These are phyloP conservation scores for Drosophila ficusphila DNA, from an alignment of 1,140 invertebrate genomes.

Conservation along the genomic window DNA sequence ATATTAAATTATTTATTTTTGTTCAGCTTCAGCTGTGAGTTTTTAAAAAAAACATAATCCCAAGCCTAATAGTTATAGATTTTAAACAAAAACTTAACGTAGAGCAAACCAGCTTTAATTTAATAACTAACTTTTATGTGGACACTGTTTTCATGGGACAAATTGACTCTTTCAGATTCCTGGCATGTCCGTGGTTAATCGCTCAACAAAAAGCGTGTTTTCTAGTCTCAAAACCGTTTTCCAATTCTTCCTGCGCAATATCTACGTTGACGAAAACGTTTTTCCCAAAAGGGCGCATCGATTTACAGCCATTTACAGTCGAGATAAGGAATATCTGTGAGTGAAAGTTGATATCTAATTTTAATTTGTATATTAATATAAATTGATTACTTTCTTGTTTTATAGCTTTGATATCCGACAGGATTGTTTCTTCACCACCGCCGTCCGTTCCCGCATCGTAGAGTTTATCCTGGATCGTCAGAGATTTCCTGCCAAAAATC, in stretches of 20 bases:
- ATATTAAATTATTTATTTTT: conserved; percentile 6
- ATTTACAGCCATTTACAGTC: conserved; percentile 92
- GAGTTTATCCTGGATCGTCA: conserved; percentile 96
- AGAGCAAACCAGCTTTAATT: background rate
- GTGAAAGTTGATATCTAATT: conserved; percentile 56
- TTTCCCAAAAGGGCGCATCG: conserved; percentile 90
- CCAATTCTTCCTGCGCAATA: conserved; percentile 86
- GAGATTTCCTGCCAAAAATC: conserved; percentile 88
- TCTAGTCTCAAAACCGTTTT: conserved; percentile 87
- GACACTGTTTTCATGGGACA: background rate
- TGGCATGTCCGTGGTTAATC: conserved; percentile 86
- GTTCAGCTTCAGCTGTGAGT: conserved; percentile 26
- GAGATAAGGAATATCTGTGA: conserved; percentile 95
- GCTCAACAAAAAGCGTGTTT: conserved; percentile 87
- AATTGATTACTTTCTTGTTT: background rate
- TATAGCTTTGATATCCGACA: conserved; percentile 92
- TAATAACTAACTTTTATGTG: background rate
- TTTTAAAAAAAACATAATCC: conserved; percentile 15
- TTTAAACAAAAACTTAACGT: background rate
- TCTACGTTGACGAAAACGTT: conserved; percentile 87
- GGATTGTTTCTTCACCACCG: conserved; percentile 93
- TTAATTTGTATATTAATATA: background rate
- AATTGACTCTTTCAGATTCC: conserved; percentile 85
- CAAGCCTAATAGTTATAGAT: conserved; percentile 21
- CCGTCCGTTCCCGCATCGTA: conserved; percentile 93